Evolutionary conservation across 2,888 invertebrate species (phyloP), one percentile per base, ranked within the genome.

Genomic region (Aphodius sticticus): DNA sequence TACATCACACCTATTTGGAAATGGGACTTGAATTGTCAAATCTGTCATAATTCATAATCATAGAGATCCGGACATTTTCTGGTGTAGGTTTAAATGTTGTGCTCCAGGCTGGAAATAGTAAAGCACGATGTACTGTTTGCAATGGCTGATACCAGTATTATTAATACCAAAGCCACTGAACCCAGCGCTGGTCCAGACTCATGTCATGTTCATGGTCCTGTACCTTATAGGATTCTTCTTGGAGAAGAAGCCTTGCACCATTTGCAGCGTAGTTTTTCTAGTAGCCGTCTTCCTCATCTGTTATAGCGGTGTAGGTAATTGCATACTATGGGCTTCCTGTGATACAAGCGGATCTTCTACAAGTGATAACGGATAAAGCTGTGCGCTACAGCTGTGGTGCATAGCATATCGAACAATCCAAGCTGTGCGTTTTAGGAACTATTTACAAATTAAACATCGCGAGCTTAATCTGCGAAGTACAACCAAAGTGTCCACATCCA

Each of bases 161-260:
- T 92, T 99, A 83, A 98, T 99, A 89, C 99, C 99, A 84, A 99
- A 99, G 90, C 99, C 99, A 79, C 94, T 98, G 83, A 99, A 99
- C 91, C 98, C 99, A 86, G 97, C 97, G 69, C 91, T 99, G 81
- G 93, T 99, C 85, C 96, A 98, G 89, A 98, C 98, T 78, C 97
- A 98, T 90, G 97, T 98, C 81, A 96, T 99, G 95, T 99, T 99
- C 89, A 97, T 99, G 93, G 95, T 97, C 83, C 92, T 99, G 78
- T 99, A 99, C 90, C 90, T 99, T 85, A 95, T 98, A 85, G 97
- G 99, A 85, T 99, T 99, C 91, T 99, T 99, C 89, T 91, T 99
- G 86, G 98, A 99, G 88, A 92, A 97, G 86, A 99, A 97, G 89
- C 99, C 99, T 0, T 99, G 99, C 89, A 98, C 98, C 76, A 97